These are phyloP conservation scores for Caenorhabditis zanzibari DNA, from an alignment of 2,888 invertebrate species.

Conservation along the genomic window DNA sequence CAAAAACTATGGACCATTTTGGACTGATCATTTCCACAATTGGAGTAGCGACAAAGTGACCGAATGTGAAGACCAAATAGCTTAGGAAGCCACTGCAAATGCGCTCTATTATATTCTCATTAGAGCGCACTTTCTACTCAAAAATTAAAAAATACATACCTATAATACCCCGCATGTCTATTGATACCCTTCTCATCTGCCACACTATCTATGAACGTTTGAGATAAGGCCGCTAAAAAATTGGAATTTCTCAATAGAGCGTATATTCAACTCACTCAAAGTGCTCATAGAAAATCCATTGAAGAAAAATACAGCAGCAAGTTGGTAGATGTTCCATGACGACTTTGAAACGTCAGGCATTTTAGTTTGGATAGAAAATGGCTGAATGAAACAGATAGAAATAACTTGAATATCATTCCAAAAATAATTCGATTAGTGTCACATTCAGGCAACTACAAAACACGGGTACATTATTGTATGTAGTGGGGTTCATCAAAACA, in stretches of 20 bases:
- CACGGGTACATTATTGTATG: neutral
- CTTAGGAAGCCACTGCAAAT: conserved; percentile 34
- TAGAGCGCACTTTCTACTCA: neutral
- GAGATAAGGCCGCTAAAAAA: conserved; percentile 55
- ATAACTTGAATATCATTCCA: neutral
- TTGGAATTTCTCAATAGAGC: neutral
- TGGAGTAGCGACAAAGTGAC: conserved; percentile 62
- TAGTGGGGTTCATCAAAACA: neutral
- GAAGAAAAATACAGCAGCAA: conserved; percentile 57
- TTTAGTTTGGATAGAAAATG: neutral
- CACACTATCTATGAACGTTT: conserved; percentile 54
- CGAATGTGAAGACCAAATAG: conserved; percentile 58
- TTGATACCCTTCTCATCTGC: conserved; percentile 49
- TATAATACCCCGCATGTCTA: conserved; percentile 59
- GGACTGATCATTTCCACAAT: conserved; percentile 64
- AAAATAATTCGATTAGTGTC: neutral
- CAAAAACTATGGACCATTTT: conserved; percentile 62
- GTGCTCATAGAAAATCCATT: conserved; percentile 56
- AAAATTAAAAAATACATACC: neutral
- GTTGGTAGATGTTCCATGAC: conserved; percentile 45
- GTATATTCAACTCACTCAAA: conserved; percentile 16
- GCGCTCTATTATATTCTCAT: too few relatives aligned
- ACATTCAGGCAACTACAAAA: neutral
- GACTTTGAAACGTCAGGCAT: conserved; percentile 20
- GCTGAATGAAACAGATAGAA: neutral